Evolutionary conservation across 1,140 invertebrate genomes (phyloP), one percentile per base, ranked within the genome.

Genomic region (Bicyclus anynana): DNA sequence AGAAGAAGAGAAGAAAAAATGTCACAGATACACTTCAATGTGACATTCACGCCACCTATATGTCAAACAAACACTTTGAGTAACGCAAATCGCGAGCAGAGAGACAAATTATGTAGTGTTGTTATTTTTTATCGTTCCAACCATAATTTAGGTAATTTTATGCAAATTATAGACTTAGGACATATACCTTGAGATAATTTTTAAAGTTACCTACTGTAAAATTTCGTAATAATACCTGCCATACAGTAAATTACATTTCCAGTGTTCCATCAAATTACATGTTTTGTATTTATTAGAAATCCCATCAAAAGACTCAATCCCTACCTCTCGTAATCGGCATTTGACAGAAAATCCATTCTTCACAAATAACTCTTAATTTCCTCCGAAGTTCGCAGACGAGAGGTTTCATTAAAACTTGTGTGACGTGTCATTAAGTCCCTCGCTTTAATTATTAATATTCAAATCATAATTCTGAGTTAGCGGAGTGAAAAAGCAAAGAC

Each of bases 321-420:
- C 18, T 44, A 5, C 40, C 17, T n/a, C 40, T 12, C 10, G 37
- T 44, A 44, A 61, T 55, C 29, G 27, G 40, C 51, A 47, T 63
- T 59, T 64, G 67, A 65, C 69, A 73, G 61, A 68, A 78, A 81
- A 76, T 77, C 76, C 65, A 79, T 84, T 80, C 65, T 71, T 72
- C 55, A 23, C 23, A 62, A 77, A 80, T 72, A 77, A 76, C 65
- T 77, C 72, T 80, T 84, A 84, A 87, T 87, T 87, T 77, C 77
- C 77, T 63, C 46, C 59, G 58, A 81, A 84, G 61, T 82, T 84
- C 51, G 62, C 74, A 78, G 77, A 80, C 77, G 73, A 67, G 62
- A 76, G 72, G 66, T 83, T 85, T 85, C 84, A 86, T 87, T 87
- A 82, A 87, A 87, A 87, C 81, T 87, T 84, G 72, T 74, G 80